These are phyloP conservation scores for Pseudomyrmex gracilis DNA, from an alignment of 1,140 invertebrate genomes.

Conservation along the genomic window DNA sequence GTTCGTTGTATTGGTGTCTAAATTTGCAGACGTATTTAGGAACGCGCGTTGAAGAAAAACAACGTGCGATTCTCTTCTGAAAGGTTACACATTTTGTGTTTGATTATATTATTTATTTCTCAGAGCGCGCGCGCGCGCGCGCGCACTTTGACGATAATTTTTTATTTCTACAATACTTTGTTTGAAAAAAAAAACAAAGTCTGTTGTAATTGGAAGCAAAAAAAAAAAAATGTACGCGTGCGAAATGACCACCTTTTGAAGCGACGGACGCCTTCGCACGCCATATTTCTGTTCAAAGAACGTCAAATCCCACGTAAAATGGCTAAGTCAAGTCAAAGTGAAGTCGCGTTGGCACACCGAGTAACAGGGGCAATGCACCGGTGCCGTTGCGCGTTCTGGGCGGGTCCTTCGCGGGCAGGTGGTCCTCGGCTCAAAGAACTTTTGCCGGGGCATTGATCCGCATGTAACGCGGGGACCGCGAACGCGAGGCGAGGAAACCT, in stretches of 20 bases:
- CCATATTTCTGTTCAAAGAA: slow-evolving; percentile 34
- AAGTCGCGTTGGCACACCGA: slow-evolving; percentile 58
- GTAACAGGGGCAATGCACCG: slow-evolving; percentile 84
- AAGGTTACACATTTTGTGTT: too few relatives aligned
- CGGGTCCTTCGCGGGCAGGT: slow-evolving; percentile 83
- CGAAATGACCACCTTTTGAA: not conserved
- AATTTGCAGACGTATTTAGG: too few relatives aligned
- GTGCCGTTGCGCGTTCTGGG: slow-evolving; percentile 71
- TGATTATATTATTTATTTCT: too few relatives aligned
- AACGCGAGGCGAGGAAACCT: slow-evolving; percentile 54
- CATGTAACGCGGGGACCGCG: slow-evolving; percentile 74
- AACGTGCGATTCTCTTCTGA: too few relatives aligned
- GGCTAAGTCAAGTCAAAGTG: slow-evolving; percentile 79
- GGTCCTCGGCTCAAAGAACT: slow-evolving; percentile 84
- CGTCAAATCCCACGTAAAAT: slow-evolving; percentile 71
- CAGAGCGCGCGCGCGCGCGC: too few relatives aligned
- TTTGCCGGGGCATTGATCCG: slow-evolving; percentile 85
- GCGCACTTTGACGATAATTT: too few relatives aligned
- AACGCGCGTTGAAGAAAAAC: too few relatives aligned
- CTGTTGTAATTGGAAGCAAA: not conserved
- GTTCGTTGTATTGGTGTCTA: too few relatives aligned
- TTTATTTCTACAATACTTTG: not conserved
- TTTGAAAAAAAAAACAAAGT: not conserved
- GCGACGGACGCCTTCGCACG: slow-evolving; percentile 25
- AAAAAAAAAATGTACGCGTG: not conserved